phyloP scores from a whole-genome alignment of 1,140 invertebrate genomes.

The Gryon sp. region DNA sequence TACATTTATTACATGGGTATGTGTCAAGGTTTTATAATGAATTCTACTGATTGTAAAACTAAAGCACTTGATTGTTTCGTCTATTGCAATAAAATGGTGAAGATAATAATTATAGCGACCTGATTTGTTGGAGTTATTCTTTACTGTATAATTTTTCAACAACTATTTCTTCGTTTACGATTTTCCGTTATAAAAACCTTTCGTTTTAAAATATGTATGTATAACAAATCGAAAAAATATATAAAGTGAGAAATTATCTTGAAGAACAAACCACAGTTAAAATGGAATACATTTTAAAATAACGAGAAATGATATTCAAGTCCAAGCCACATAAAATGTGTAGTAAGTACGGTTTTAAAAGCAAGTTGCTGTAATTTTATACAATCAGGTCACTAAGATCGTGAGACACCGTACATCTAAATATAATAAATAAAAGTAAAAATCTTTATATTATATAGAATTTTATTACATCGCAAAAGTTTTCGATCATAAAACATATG shows the following conservation, averaged over 20 bases:
- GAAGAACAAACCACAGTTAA: constrained; percentile 16
- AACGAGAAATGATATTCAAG: constrained; percentile 35
- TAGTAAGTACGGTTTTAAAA: constrained; percentile 5
- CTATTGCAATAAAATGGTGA: constrained; percentile 1
- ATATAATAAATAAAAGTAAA: background rate
- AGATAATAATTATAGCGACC: background rate
- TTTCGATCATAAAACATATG: too few species aligned
- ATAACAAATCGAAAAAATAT: background rate
- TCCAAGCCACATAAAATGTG: constrained; percentile 25
- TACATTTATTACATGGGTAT: background rate
- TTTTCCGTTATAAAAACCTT: background rate
- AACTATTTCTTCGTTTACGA: too few species aligned
- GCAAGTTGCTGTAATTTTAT: constrained; percentile 31
- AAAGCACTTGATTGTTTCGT: constrained; percentile 7
- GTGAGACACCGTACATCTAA: background rate
- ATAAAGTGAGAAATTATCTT: background rate
- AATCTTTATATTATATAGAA: too few species aligned
- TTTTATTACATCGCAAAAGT: too few species aligned
- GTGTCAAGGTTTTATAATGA: background rate
- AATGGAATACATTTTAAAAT: constrained; percentile 20
- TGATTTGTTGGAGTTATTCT: too few species aligned
- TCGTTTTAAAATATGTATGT: background rate
- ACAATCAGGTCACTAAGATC: constrained; percentile 25
- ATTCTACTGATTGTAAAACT: background rate
- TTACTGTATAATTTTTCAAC: too few species aligned